Conservation (phyloP, 2,888 invertebrate species). For the Adela reaumurella region DNA sequence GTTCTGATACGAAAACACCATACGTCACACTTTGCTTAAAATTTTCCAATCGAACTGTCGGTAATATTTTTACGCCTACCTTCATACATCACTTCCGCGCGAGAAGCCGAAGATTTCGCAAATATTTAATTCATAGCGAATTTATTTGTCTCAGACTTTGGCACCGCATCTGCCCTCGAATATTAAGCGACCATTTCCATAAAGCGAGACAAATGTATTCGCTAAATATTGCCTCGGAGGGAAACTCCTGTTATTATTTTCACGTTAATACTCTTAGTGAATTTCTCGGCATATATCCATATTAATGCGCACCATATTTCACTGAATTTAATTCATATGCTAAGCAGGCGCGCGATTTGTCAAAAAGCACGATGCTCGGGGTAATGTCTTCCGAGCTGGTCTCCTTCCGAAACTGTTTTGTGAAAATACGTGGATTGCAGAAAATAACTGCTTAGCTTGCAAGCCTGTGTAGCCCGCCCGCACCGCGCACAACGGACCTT, state of each 20-base stretch:
- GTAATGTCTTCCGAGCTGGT: background rate
- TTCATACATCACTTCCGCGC: too few relatives aligned
- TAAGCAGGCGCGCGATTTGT: conserved; percentile 65
- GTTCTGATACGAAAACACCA: too few relatives aligned
- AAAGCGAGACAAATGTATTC: conserved; percentile 28
- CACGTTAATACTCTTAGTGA: conserved; percentile 24
- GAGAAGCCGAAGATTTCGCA: too few relatives aligned
- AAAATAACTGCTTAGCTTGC: too few relatives aligned
- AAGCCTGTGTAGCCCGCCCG: too few relatives aligned
- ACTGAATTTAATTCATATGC: conserved; percentile 79
- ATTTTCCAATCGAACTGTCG: too few relatives aligned
- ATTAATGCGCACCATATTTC: conserved; percentile 75
- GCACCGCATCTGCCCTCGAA: background rate
- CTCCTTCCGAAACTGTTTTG: too few relatives aligned
- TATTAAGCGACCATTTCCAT: background rate
- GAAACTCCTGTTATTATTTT: conserved; percentile 40
- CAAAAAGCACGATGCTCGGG: background rate
- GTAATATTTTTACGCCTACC: too few relatives aligned
- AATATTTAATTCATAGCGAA: too few relatives aligned
- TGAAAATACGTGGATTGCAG: too few relatives aligned
- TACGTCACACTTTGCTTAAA: too few relatives aligned
- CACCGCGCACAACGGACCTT: too few relatives aligned
- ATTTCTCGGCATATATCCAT: conserved; percentile 59
- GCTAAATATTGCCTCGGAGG: conserved; percentile 41
- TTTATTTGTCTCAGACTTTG: background rate